A percentile compares a stretch with the other conserved stretches of the same genome.
Conservation (phyloP, 2,113 vertebrate genomes). For the Antigone vipio region DNA sequence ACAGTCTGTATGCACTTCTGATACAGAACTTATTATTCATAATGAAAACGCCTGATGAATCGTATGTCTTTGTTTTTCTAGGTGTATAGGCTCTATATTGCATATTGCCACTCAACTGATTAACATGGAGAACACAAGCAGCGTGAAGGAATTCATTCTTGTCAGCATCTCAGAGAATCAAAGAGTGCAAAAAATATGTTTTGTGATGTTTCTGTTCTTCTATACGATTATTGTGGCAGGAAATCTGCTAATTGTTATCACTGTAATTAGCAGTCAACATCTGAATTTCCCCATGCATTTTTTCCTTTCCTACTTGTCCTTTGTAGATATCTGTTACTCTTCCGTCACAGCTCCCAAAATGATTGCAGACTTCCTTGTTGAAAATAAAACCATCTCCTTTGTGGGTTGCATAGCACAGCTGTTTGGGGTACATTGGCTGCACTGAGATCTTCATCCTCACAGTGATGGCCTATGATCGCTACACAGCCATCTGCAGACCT, state of each 20-base stretch:
- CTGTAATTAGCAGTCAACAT: background rate
- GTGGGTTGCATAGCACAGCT: background rate
- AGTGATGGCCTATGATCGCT: constrained; percentile 61
- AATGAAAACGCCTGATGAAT: background rate
- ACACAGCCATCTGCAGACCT: constrained; percentile 58
- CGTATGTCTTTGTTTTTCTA: background rate
- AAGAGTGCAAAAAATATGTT: constrained; percentile 23
- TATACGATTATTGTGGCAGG: background rate
- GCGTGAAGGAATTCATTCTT: constrained; percentile 26
- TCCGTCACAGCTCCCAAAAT: background rate
- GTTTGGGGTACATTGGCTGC: background rate
- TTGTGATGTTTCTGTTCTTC: constrained; percentile 38
- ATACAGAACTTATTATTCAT: background rate
- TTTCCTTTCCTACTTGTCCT: background rate
- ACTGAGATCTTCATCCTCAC: constrained; percentile 20
- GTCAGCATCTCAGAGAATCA: constrained; percentile 15
- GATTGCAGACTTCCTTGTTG: background rate
- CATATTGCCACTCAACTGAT: background rate
- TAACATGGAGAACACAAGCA: background rate
- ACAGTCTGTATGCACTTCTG: background rate
- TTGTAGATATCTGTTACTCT: background rate
- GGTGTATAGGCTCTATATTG: background rate
- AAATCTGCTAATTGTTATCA: background rate
- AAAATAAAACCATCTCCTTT: background rate
- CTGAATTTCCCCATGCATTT: background rate